Percentiles rank a stretch among this genome's conserved stretches.
phyloP scores from a whole-genome alignment of 2,113 vertebrate species.

The Coturnix japonica region DNA sequence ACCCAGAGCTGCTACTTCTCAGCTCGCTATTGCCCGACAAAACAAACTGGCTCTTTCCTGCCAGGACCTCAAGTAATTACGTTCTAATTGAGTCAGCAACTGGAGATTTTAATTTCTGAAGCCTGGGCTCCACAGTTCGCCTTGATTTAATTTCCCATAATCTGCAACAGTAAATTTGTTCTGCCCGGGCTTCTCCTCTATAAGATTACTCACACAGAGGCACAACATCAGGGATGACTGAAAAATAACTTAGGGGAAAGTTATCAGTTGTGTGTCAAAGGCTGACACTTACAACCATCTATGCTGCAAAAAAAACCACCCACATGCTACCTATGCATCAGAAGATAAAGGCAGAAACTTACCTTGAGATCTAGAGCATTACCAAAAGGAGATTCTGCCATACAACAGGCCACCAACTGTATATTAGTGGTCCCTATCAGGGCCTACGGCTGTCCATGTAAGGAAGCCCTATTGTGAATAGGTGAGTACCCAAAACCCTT shows the following conservation, averaged over 20 bases:
- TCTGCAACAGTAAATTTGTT: constrained; percentile 21
- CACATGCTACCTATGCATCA: not conserved
- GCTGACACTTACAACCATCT: not conserved
- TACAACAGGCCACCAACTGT: not conserved
- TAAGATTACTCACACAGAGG: not conserved
- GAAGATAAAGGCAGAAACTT: not conserved
- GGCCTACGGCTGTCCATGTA: not conserved
- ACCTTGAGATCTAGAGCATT: not conserved
- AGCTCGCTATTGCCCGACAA: not conserved
- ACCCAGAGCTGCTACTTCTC: not conserved
- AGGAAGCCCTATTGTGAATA: too few relatives aligned
- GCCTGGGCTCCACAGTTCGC: not conserved
- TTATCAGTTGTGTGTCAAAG: not conserved
- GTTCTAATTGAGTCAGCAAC: constrained; percentile 20
- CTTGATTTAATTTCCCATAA: constrained; percentile 35
- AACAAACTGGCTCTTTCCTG: not conserved
- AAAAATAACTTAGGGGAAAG: not conserved
- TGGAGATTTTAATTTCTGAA: constrained; percentile 5
- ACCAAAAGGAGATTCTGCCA: not conserved
- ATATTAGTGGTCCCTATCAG: not conserved
- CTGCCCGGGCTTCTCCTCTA: not conserved
- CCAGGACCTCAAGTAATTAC: constrained; percentile 4
- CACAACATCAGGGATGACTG: not conserved
- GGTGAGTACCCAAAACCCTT: not conserved
- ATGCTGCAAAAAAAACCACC: not conserved